Conservation (phyloP, 1,140 invertebrate species). For the Cherax quadricarinatus region DNA sequence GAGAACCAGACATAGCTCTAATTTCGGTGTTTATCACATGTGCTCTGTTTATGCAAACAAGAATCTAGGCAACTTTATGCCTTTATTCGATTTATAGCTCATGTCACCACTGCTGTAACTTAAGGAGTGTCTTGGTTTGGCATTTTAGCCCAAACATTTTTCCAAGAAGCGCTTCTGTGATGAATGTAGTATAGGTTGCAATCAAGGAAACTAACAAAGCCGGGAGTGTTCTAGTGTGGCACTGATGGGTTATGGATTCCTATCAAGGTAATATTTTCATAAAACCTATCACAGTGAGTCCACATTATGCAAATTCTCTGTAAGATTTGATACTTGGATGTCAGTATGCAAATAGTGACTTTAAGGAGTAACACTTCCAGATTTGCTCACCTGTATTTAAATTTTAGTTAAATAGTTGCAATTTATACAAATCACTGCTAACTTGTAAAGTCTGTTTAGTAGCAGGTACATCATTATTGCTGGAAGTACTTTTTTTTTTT, state of each 20-base stretch:
- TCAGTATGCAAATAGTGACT: neutral
- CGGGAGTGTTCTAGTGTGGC: conserved; percentile 24
- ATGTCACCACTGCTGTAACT: neutral
- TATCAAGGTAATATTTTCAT: conserved; percentile 16
- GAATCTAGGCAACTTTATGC: neutral
- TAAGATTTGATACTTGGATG: neutral
- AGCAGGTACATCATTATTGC: neutral
- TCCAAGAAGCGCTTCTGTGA: conserved; percentile 66
- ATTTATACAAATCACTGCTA: neutral
- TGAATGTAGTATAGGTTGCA: conserved; percentile 53
- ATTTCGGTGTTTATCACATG: neutral
- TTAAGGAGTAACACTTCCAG: neutral
- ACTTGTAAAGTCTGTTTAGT: neutral
- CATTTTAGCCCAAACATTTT: conserved; percentile 36
- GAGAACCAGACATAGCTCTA: neutral
- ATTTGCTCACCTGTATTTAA: neutral
- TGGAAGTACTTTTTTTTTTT: neutral
- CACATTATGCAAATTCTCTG: neutral
- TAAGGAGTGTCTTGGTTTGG: conserved; percentile 34
- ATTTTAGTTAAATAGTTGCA: neutral
- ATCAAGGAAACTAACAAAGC: conserved; percentile 38
- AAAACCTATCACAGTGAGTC: neutral
- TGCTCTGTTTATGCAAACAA: neutral
- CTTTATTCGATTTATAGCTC: neutral
- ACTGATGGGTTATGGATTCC: neutral